Percentiles rank a stretch among this genome's conserved stretches.
Evolutionary conservation across 37 sponge, comb jelly and placozoan species (phyloP).

Genomic region (Diacarnus erythraeanus): DNA sequence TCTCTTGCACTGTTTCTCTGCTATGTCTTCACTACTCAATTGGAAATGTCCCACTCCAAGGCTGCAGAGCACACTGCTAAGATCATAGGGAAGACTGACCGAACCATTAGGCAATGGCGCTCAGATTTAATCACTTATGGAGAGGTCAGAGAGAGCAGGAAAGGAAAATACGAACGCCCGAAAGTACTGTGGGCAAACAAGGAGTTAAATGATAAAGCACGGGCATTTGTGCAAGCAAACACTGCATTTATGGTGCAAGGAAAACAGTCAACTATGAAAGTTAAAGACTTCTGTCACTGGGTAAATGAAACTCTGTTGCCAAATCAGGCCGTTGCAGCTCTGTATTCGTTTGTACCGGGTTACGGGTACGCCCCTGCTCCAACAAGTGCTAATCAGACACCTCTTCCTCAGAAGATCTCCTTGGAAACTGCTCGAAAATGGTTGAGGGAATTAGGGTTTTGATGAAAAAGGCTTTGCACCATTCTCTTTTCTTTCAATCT

Average conservation of each 20-base stretch:
- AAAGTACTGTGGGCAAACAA: constrained; percentile 3
- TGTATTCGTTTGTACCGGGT: neutral
- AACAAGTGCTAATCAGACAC: neutral
- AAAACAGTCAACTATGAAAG: neutral
- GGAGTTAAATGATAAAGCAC: neutral
- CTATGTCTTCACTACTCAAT: neutral
- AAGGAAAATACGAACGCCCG: neutral
- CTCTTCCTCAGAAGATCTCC: constrained; percentile 10
- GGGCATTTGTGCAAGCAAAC: neutral
- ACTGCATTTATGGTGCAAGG: constrained; percentile 4
- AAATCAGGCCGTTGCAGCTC: neutral
- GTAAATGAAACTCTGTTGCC: neutral
- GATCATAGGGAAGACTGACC: constrained; percentile 7
- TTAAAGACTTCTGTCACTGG: neutral
- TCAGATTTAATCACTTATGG: constrained; percentile 2
- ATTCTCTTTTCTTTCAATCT: too few species aligned
- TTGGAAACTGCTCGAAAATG: constrained; percentile 2
- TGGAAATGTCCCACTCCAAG: neutral
- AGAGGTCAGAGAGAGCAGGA: neutral
- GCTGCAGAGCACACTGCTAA: constrained; percentile 10
- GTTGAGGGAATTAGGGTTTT: neutral
- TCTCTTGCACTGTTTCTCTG: constrained; percentile 4
- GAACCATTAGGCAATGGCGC: constrained; percentile 2
- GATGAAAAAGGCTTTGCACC: too few species aligned
- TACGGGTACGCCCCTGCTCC: constrained; percentile 5